Conservation (phyloP, 1,140 invertebrate genomes). For the Venturia canescens region DNA sequence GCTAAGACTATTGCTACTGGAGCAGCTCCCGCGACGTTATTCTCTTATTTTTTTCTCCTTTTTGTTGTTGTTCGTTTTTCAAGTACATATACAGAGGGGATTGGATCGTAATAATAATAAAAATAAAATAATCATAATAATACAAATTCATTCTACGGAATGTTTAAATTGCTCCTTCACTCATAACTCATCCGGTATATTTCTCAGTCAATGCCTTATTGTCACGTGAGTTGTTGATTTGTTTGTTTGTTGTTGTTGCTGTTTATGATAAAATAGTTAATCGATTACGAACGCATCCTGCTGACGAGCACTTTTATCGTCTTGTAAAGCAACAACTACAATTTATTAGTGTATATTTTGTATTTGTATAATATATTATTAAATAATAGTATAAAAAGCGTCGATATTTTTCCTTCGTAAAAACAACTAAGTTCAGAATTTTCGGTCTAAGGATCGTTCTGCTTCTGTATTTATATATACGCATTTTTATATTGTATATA, state of each 20-base stretch:
- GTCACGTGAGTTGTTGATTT: slow-evolving; percentile 53
- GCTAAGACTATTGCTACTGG: neutral
- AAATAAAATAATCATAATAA: slow-evolving; percentile 37
- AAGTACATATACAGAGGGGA: slow-evolving; percentile 17
- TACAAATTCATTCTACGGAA: slow-evolving; percentile 40
- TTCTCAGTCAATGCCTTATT: slow-evolving; percentile 60
- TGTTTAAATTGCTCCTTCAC: slow-evolving; percentile 20
- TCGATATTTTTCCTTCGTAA: slow-evolving; percentile 25
- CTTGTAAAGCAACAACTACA: slow-evolving; percentile 31
- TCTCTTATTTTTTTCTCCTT: neutral
- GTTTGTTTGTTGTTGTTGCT: slow-evolving; percentile 6
- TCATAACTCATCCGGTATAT: slow-evolving; percentile 36
- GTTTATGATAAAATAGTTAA: neutral
- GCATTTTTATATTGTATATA: neutral
- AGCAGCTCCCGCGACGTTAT: neutral
- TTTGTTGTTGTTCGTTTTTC: neutral
- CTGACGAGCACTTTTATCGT: slow-evolving; percentile 2
- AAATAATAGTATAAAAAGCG: slow-evolving; percentile 36
- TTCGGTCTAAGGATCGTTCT: neutral
- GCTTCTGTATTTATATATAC: neutral
- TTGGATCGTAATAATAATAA: slow-evolving; percentile 37
- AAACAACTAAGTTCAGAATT: slow-evolving; percentile 7
- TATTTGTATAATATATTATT: slow-evolving; percentile 17
- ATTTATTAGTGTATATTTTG: neutral
- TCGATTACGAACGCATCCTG: neutral